phyloP scores from a whole-genome alignment of 2,888 invertebrate species.

The Melieria crassipennis region DNA sequence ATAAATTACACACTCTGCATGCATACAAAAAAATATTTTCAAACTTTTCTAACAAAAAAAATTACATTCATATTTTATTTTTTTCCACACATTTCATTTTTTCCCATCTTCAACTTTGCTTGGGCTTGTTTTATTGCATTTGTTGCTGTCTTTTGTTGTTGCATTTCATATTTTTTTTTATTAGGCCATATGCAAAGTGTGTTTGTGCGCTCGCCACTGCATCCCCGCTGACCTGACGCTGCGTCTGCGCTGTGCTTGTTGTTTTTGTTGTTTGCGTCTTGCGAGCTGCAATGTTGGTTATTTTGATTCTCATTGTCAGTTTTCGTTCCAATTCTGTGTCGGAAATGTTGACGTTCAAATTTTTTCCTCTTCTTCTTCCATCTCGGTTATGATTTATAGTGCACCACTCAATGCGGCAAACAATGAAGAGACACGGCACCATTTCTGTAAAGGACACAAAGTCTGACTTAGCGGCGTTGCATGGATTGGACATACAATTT shows the following conservation, averaged over 20 bases:
- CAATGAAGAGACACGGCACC: slow-evolving; percentile 22
- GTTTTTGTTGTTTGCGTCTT: slow-evolving; percentile 3
- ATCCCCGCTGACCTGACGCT: not conserved
- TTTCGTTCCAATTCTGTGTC: slow-evolving; percentile 37
- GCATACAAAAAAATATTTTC: slow-evolving; percentile 49
- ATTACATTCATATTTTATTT: slow-evolving; percentile 38
- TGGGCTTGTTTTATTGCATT: slow-evolving; percentile 8
- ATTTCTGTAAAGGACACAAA: too few species aligned
- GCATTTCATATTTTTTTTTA: slow-evolving; percentile 34
- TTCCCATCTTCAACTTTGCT: slow-evolving; percentile 19
- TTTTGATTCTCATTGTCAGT: slow-evolving; percentile 29
- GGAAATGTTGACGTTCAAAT: slow-evolving; percentile 40
- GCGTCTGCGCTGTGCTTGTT: not conserved
- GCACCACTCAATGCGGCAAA: slow-evolving; percentile 33
- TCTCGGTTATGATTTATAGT: slow-evolving; percentile 45
- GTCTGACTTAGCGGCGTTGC: too few species aligned
- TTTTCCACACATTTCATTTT: slow-evolving; percentile 25
- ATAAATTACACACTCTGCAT: slow-evolving; percentile 57
- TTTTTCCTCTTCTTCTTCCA: slow-evolving; percentile 27
- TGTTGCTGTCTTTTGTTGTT: slow-evolving; percentile 40
- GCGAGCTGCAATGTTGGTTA: slow-evolving; percentile 15
- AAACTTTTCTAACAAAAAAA: slow-evolving; percentile 39
- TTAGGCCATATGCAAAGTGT: slow-evolving; percentile 37
- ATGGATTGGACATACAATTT: too few species aligned
- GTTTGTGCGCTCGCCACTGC: not conserved